Percentiles rank a stretch among this genome's conserved stretches.
Evolutionary conservation across 1,140 invertebrate genomes (phyloP).

Genomic region (Akabosia matsudoensis): DNA sequence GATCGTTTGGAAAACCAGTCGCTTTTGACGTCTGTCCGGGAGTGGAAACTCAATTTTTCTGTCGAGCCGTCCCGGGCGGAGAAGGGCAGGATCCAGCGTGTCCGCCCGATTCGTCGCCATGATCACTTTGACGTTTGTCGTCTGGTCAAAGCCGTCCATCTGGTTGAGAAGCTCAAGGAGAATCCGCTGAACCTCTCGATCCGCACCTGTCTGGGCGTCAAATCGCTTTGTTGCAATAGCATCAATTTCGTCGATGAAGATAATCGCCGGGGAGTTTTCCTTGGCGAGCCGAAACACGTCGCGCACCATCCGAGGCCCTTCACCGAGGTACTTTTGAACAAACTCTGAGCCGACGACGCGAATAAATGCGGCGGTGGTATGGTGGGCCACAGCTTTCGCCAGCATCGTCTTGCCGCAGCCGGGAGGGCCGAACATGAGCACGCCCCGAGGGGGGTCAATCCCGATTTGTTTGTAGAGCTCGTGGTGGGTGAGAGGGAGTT

Average conservation of each 20-base stretch:
- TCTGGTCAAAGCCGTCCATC: conserved; percentile 99
- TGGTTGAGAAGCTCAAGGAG: conserved; percentile 96
- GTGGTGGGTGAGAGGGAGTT: conserved; percentile 95
- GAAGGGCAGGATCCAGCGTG: conserved; percentile 93
- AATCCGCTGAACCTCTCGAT: conserved; percentile 98
- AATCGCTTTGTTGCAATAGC: conserved; percentile 98
- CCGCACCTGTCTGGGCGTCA: conserved; percentile 98
- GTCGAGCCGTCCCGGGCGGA: conserved; percentile 94
- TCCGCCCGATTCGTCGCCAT: conserved; percentile 99
- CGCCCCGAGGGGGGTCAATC: conserved; percentile 93
- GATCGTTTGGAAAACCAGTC: conserved; percentile 96
- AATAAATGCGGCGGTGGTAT: conserved; percentile 97
- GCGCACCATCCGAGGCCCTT: conserved; percentile 97
- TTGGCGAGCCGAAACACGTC: conserved; percentile 98
- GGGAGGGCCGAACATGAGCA: conserved; percentile 97
- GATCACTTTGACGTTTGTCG: conserved; percentile 98
- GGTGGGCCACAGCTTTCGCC: conserved; percentile 97
- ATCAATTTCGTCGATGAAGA: conserved; percentile 99
- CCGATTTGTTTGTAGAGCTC: conserved; percentile 99
- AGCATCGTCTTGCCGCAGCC: conserved; percentile 97
- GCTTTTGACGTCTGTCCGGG: conserved; percentile 95
- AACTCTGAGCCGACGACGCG: conserved; percentile 99
- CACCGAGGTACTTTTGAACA: conserved; percentile 98
- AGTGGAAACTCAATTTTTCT: conserved; percentile 99
- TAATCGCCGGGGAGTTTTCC: conserved; percentile 98